Evolutionary conservation across 2,113 vertebrate genomes (phyloP), one percentile per base, ranked within the genome.

Genomic region (Ceyx cyanopectus): DNA sequence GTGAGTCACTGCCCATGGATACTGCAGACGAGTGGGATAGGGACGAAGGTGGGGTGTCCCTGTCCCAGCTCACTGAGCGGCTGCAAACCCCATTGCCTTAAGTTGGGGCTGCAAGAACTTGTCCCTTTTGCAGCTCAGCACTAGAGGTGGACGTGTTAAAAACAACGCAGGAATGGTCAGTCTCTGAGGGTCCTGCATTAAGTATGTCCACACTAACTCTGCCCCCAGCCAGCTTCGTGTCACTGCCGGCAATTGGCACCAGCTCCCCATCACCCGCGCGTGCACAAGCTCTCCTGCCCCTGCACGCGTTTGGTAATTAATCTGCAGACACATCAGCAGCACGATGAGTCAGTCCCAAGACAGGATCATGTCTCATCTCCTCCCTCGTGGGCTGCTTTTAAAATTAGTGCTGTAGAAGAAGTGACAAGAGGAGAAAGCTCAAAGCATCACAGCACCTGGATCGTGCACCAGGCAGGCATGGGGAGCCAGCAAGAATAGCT

Each of bases 1-100:
- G 65, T 1, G 6, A 84, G 57, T 1, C 1, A 0, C 7, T 37
- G 81, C 68, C 62, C 3, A 1, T 0, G 7, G 56, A 4, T 29
- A 24, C 0, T 8, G 68, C 66, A 53, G 14, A 6, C 3, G 24
- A 22, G 61, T 70, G 51, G 20, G 34, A n/a, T 10, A 18, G 61
- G 37, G 22, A 34, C 9, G 3, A 17, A 15, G 54, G 57, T 6
- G 16, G 62, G 29, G 23, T 1, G 3, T 14, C 73, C 56, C 15
- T 12, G 37, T 5, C 46, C 32, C 65, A 65, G 63, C 34, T 12
- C 78, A 18, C 11, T 0, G 0, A 29, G 51, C 3, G 0, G 0
- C 50, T 76, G 86, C 83, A 56, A 58, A 62, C 9, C 54, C 51
- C 84, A 4, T 0, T 0, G 7, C 60, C 65, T 30, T 0, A 0